phyloP scores from a whole-genome alignment of 1,140 invertebrate species.

The Macrosteles quadrilineatus region DNA sequence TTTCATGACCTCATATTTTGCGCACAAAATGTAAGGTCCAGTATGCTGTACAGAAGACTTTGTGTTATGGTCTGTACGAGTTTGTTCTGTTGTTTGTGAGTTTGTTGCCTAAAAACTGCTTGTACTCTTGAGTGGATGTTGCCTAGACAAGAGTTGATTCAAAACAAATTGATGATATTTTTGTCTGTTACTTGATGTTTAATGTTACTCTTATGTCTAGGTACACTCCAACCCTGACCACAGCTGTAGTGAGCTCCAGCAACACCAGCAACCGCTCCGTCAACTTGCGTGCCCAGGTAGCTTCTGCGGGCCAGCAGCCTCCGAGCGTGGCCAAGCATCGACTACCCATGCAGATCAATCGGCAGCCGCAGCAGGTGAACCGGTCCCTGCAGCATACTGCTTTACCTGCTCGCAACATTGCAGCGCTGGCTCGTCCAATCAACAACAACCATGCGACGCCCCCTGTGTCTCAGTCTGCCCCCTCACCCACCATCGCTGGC shows the following conservation, averaged over 20 bases:
- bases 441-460: not conserved
- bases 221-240: constrained; percentile 27
- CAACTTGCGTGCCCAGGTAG: not conserved
- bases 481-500: not conserved
- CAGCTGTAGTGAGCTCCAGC: not conserved
- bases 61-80: no score
- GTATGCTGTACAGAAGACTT: no score
- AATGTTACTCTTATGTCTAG: no score
- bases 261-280: not conserved
- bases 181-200: no score
- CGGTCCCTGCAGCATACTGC: constrained; percentile 48
- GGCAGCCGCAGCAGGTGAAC: constrained; percentile 24
- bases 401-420: constrained; percentile 39
- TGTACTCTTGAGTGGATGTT: no score
- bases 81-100: no score
- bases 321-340: constrained; percentile 29
- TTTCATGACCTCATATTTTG: no score
- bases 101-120: no score
- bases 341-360: constrained; percentile 30
- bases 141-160: no score
- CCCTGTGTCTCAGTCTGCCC: not conserved
- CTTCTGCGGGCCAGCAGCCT: not conserved
- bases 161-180: no score
- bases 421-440: constrained; percentile 37
- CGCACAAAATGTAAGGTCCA: no score